Base-by-base conservation (phyloP, 2,888 invertebrate genomes). In the Eubasilissa splendida region DNA sequence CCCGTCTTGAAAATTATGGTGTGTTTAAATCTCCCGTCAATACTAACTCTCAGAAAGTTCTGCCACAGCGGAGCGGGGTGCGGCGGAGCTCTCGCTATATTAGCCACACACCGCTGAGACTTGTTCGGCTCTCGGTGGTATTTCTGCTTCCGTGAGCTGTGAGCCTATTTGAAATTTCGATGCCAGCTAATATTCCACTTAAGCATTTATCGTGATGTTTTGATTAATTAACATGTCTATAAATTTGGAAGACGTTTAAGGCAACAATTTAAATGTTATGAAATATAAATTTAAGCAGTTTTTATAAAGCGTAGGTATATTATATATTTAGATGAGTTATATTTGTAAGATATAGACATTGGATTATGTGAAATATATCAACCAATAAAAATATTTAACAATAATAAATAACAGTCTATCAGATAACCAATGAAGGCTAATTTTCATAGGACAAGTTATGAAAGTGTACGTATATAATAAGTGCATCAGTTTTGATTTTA, bases 121-220 rank as follows among this genome's bases (percentile, higher is more conserved):
- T 54, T 76, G 65, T 65, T 65, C 52, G 52, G n/a, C 54, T 65
- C 54, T 75, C n/a, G 12, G 76, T 54, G n/a, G 54, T 76, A 76
- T 76, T 76, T 65, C 65, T 53, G 76, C 65, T 65, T 65, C 31
- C 65, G n/a, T 53, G 65, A 65, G 65, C 66, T 31, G 4, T 33
- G 53, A 76, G 31, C 76, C 76, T 53, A 53, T 76, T 65, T 65
- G 56, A 65, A 76, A 76, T 63, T 59, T 75, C 50, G 75, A 75
- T 75, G 50, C 56, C 9, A 63, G 31, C 63, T 74, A 74, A 74
- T 31, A 50, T 22, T 74, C 31, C 12, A 73, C 54, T 76, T 54
- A 22, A 33, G 14, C 33, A 11, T 42, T 11, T 76, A 22, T 53
- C 76, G 14, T 53, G 68, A 33, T 54, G 53, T 65, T 52, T 75